phyloP scores from a whole-genome alignment of 92 coral and sea anemone species.

The Virgularia gustaviana region DNA sequence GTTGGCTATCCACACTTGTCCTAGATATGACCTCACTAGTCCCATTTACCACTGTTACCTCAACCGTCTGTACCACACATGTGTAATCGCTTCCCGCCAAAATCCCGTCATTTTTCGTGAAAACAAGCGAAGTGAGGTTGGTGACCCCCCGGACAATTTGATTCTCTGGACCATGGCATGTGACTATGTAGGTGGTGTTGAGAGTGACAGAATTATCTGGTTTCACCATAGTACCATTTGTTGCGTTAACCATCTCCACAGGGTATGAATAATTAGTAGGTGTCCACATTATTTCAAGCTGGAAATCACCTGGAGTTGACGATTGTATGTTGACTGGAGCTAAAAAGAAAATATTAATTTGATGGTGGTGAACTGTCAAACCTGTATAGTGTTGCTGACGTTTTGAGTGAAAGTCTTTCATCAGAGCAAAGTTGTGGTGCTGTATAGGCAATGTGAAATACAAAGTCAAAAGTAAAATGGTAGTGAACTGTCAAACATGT shows the following conservation, averaged over 20 bases:
- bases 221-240: slow-evolving; percentile 58
- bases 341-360: too few species aligned
- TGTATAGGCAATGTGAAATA: background rate
- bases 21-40: slow-evolving; percentile 55
- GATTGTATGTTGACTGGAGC: slow-evolving; percentile 76
- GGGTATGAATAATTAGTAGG: slow-evolving; percentile 69
- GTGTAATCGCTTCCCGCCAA: slow-evolving; percentile 90
- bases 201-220: slow-evolving; percentile 58
- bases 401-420: too few species aligned
- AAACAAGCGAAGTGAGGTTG: slow-evolving; percentile 47
- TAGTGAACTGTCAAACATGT: background rate
- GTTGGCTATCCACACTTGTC: slow-evolving; percentile 76
- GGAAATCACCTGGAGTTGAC: slow-evolving; percentile 80
- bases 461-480: background rate
- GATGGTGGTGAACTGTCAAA: background rate
- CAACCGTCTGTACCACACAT: slow-evolving; percentile 78
- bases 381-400: background rate
- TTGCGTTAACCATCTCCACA: slow-evolving; percentile 29
- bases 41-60: slow-evolving; percentile 60
- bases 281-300: slow-evolving; percentile 70
- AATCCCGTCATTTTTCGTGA: slow-evolving; percentile 70
- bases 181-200: slow-evolving; percentile 62
- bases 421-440: background rate
- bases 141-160: slow-evolving; percentile 57
- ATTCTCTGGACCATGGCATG: slow-evolving; percentile 80